These are phyloP conservation scores for Lysandra bellargus DNA, from an alignment of 2,888 invertebrate genomes.

Conservation along the genomic window DNA sequence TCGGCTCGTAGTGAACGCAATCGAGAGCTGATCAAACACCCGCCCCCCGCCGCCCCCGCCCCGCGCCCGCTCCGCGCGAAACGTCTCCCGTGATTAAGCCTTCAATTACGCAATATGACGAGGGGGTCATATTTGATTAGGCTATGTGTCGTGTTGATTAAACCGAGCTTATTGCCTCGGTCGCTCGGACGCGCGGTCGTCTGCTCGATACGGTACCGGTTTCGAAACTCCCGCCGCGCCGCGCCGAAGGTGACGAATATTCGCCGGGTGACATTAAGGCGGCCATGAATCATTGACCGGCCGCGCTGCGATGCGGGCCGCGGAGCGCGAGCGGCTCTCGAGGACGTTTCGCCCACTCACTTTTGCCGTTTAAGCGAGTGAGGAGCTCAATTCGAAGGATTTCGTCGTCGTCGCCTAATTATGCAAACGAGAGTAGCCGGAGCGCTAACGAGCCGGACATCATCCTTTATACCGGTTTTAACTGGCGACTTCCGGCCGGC, in stretches of 20 bases:
- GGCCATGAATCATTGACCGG: conserved; percentile 57
- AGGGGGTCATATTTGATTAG: conserved; percentile 79
- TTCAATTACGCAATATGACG: conserved; percentile 77
- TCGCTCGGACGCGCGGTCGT: conserved; percentile 56
- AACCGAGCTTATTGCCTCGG: conserved; percentile 72
- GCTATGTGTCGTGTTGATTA: conserved; percentile 77
- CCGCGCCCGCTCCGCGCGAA: conserved; percentile 53
- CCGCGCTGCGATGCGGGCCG: conserved; percentile 38
- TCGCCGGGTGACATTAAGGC: conserved; percentile 58
- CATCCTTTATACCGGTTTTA: conserved; percentile 16
- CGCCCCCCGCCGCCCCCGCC: conserved; percentile 47
- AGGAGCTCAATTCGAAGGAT: conserved; percentile 18
- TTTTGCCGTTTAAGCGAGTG: conserved; percentile 27
- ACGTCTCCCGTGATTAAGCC: conserved; percentile 75
- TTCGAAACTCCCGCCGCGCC: conserved; percentile 43
- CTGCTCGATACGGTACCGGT: conserved; percentile 54
- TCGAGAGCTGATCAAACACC: conserved; percentile 69
- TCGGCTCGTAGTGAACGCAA: conserved; percentile 50
- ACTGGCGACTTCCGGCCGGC: not conserved
- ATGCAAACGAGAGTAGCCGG: conserved; percentile 20
- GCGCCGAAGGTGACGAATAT: conserved; percentile 49
- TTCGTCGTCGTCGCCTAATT: conserved; percentile 24
- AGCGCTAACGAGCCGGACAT: not conserved
- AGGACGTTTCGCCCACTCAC: conserved; percentile 39
- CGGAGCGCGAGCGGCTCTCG: conserved; percentile 36